Base-by-base conservation (phyloP, 2,888 invertebrate species). In the Archips xylosteana region DNA sequence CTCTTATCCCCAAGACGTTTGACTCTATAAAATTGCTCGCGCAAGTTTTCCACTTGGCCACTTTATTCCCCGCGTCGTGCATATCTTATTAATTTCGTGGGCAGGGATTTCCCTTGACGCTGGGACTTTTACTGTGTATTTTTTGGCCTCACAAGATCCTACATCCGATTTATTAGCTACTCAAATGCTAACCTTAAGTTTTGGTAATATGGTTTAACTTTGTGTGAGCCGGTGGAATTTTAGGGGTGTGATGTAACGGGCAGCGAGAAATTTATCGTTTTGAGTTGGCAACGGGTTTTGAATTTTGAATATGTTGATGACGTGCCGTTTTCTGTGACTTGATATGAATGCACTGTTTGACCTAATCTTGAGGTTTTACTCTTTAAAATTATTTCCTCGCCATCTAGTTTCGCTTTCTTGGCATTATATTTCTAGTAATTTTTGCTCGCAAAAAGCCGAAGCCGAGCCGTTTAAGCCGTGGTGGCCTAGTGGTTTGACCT, bases 81-180 rank as follows among this genome's bases (percentile, higher is more conserved):
- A 72, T 68, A 68, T 72, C 67, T 72, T 72, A 72, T 72, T 72
- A 72, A 72, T 72, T 72, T 72, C 45, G 65, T 59, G 63, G 63
- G 63, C 63, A 63, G 13, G 67, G 67, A 72, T 72, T 72, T 72
- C 72, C 72, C 62, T 13, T 8, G 72, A 67, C 67, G 62, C 13
- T 32, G 60, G 8, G 62, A 57, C 23, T 61, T 72, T 72, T 72
- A 72, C 72, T 66, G 62, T 57, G 47, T 47, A 63, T 32, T 47
- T 32, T 63, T 47, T 13, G 47, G 32, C 51, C 49, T 1, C 23
- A 23, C 12, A 57, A 32, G 4, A 10, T 34, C 10, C 57, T 32
- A 57, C 32, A 12, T 57, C 0, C 57, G 9, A 54, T 32, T 32
- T 32, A 1, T 12, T 2, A n/a, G 57, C 3, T 6, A 32, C 4